Base-by-base conservation (phyloP, 2,113 vertebrate genomes). In the Ascaphus truei region DNA sequence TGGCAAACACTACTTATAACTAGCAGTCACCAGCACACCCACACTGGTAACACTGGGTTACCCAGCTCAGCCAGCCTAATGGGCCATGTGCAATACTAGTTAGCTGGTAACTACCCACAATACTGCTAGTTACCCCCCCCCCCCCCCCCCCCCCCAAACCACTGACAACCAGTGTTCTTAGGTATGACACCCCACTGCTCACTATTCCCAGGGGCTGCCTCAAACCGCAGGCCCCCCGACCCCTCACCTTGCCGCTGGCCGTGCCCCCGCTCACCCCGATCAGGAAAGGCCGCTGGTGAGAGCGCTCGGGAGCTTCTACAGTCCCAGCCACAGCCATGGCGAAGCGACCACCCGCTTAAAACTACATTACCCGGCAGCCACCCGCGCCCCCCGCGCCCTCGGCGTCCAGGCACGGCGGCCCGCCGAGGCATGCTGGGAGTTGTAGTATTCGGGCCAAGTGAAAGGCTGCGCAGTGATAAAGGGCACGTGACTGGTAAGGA, bases 231-330 rank as follows among this genome's bases (percentile, higher is more conserved):
- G 39, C 10, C 29, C 12, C n/a, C 20, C 31, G 18, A 3, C 1
- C 9, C 0, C 68, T 76, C 68, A 98, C 95, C 92, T 98, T 97
- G 18, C 95, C 95, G 72, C 95, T 95, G 48, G 94, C 95, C 0
- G 94, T 97, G 76, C 95, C 95, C 50, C 95, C 94, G 80, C 95
- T 96, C 29, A 97, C 95, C 1, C 95, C 95, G 59, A 98, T 97
- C 1, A 98, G 80, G 76, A 95, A 97, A 1, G 95, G 95, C 7
- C 81, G 78, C 25, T 91, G 91, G n/a, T 79, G 88, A 6, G 91
- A 86, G 11, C 89, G 89, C 41, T 93, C 93, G 0, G 73, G 52
- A 20, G 92, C 91, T 2, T 80, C 13, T 39, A 72, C 59, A 43
- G 73, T 67, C 51, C 71, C 76, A 75, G 63, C 62, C 5, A 77